Evolutionary conservation across 2,797 vertebrate genomes (phyloP), one percentile per base, ranked within the genome.

Genomic region (Diglossa cyanea): DNA sequence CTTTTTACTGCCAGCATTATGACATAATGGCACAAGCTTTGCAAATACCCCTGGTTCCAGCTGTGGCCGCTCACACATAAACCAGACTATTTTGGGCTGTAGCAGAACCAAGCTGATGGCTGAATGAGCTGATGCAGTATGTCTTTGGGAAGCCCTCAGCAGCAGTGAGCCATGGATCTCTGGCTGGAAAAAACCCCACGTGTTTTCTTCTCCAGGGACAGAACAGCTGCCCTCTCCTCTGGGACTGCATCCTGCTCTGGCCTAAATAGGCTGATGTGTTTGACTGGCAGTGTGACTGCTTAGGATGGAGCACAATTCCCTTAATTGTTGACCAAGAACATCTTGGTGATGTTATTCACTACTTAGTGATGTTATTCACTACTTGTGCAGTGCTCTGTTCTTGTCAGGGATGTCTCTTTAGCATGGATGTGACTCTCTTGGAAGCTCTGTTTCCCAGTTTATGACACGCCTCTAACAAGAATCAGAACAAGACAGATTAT

Each of bases 131-230:
- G 76, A 75, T 78, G 74, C 45, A 42, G 26, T 60, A 7, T 65
- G 21, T 75, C 85, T 93, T 86, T 86, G 68, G 78, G 77, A 87
- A 95, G 89, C 47, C 57, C 60, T 80, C 25, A 3, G 87, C 65
- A 87, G 85, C 65, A 92, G 68, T 2, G 1, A 87, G 40, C 25
- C 5, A 13, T 63, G 53, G 39, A 53, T 63, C 26, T 85, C 61
- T 68, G 71, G 14, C 1, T 75, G 53, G 40, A 45, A 63, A 87
- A 92, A 67, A 1, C 0, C 4, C 10, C 40, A 8, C 0, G 4
- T 33, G 13, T 62, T 85, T 80, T 19, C 51, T 60, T 90, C 48
- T 82, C 50, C 0, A 1, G 26, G 67, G 72, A 65, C 65, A 85
- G 75, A 40, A 86, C 75, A 92, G 73, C 72, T 78, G 61, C 44